These are phyloP conservation scores for Parapristionchus giblindavisi DNA, from an alignment of 2,888 invertebrate genomes.

Conservation along the genomic window DNA sequence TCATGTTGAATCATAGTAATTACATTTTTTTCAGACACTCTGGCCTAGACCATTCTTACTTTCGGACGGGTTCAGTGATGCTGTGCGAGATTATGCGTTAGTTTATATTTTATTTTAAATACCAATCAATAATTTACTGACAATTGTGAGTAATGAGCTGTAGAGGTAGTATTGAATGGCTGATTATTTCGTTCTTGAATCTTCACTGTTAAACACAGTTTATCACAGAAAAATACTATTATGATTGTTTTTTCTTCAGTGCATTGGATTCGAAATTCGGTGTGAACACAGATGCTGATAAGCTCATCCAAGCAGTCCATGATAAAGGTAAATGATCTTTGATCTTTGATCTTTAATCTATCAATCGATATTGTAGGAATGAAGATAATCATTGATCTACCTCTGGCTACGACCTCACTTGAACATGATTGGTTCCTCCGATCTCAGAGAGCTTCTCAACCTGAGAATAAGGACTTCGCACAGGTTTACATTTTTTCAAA, in stretches of 20 bases:
- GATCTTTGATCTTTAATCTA: background rate
- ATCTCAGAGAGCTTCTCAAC: constrained; percentile 55
- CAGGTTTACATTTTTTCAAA: constrained; percentile 29
- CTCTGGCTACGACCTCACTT: constrained; percentile 73
- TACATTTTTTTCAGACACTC: too few species aligned
- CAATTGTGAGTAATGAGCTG: too few species aligned
- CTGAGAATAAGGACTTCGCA: constrained; percentile 62
- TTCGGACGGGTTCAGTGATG: constrained; percentile 50
- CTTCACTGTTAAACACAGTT: background rate
- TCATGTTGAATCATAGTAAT: too few species aligned
- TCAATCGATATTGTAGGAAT: constrained; percentile 56
- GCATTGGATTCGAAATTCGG: constrained; percentile 80
- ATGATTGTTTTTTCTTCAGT: constrained; percentile 6
- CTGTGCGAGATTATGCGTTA: constrained; percentile 44
- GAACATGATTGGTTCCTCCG: constrained; percentile 79
- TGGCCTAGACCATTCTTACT: constrained; percentile 58
- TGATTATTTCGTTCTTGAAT: background rate
- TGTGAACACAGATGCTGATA: constrained; percentile 78
- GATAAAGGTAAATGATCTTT: constrained; percentile 66
- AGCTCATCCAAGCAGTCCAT: constrained; percentile 78
- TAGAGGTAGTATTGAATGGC: too few species aligned
- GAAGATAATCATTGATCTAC: constrained; percentile 72
- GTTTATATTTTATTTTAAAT: too few species aligned
- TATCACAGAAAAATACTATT: background rate
- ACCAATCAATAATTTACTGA: too few species aligned